Conservation (phyloP, 2,888 invertebrate genomes). For the Trichopoda pennipes region DNA sequence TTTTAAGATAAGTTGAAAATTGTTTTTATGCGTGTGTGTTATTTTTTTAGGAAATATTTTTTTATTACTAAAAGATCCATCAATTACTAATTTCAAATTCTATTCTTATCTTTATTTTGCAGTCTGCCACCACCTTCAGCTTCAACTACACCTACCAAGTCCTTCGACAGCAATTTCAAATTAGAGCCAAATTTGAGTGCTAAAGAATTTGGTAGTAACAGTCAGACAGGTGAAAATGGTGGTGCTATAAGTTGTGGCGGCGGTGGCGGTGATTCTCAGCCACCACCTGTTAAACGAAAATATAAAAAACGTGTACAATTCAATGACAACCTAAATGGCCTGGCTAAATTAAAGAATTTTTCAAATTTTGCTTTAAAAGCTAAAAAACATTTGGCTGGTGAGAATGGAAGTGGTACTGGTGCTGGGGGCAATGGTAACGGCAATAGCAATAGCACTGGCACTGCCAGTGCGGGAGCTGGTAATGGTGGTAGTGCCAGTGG, state of each 20-base stretch:
- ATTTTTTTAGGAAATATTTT: neutral
- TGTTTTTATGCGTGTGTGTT: neutral
- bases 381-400: conserved; percentile 76
- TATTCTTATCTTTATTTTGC: conserved; percentile 27
- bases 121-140: conserved; percentile 78
- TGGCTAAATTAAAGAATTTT: conserved; percentile 73
- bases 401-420: conserved; percentile 62
- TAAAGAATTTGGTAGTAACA: conserved; percentile 77
- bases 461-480: conserved; percentile 31
- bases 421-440: neutral
- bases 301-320: conserved; percentile 80
- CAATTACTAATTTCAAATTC: conserved; percentile 5
- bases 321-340: conserved; percentile 77
- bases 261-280: conserved; percentile 61
- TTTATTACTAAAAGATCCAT: neutral
- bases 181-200: conserved; percentile 80
- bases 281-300: conserved; percentile 75
- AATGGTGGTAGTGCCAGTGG: conserved; percentile 46
- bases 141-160: conserved; percentile 78
- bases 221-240: conserved; percentile 72
- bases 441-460: conserved; percentile 63
- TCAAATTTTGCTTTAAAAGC: conserved; percentile 75
- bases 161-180: conserved; percentile 80
- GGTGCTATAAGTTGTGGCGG: conserved; percentile 40
- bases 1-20: neutral